Evolutionary conservation across 2,113 vertebrate species (phyloP).

Genomic region (Tor tambroides): DNA sequence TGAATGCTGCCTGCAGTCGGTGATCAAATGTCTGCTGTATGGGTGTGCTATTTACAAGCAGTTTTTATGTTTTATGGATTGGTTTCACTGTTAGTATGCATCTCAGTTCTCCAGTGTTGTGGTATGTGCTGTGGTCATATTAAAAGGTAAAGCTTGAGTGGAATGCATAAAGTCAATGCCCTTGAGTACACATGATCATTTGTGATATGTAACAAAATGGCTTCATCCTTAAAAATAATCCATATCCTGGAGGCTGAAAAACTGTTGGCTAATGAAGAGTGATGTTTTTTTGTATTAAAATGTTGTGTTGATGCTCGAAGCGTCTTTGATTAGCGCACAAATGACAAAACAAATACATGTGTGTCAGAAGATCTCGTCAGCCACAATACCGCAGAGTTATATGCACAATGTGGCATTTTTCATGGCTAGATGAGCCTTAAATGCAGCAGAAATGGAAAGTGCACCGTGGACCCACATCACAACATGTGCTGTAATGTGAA

Average conservation of each 20-base stretch:
- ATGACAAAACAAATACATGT: background rate
- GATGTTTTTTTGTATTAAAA: background rate
- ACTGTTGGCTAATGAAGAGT: background rate
- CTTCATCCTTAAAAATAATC: background rate
- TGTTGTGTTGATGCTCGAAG: background rate
- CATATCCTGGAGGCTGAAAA: background rate
- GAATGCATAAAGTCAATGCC: background rate
- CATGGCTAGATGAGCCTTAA: background rate
- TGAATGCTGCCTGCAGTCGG: background rate
- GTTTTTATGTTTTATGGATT: conserved; percentile 11
- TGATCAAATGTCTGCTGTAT: background rate
- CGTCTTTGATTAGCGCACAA: background rate
- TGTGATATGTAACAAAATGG: background rate
- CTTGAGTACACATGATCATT: background rate
- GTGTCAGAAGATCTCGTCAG: background rate
- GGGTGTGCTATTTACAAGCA: background rate
- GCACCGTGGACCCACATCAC: background rate
- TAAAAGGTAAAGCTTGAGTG: background rate
- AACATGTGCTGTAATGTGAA: conserved; percentile 22
- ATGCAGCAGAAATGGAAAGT: conserved; percentile 13
- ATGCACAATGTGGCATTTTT: background rate
- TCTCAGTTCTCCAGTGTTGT: conserved; percentile 25
- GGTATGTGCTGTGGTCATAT: background rate
- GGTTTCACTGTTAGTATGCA: conserved; percentile 1
- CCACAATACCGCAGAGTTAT: background rate